Evolutionary conservation across 2,888 invertebrate species (phyloP), one percentile per base, ranked within the genome.

Genomic region (Torymus aiolomorphi): DNA sequence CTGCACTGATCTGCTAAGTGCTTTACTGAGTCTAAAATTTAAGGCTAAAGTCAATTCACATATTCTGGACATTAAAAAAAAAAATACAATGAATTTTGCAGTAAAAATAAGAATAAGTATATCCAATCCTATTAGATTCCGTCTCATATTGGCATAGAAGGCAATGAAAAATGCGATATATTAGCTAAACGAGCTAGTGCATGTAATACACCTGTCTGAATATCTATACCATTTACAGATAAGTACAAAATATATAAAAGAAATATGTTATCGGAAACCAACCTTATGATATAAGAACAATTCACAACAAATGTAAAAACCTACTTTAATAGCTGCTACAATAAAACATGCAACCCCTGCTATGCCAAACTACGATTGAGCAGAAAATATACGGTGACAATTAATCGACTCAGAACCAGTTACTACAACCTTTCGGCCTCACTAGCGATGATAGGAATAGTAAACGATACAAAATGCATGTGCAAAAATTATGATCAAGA

Each of bases 201-300:
- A n/a, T n/a, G n/a, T n/a, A n/a, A n/a, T n/a, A n/a, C n/a, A n/a
- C n/a, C n/a, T n/a, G n/a, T n/a, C n/a, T n/a, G n/a, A n/a, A n/a
- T n/a, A n/a, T n/a, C n/a, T n/a, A n/a, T n/a, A n/a, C n/a, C 57
- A 13, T n/a, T 57, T n/a, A 14, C 10, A 57, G n/a, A n/a, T n/a
- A 57, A 57, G 13, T 57, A 57, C 57, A 57, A 14, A 57, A 57
- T n/a, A n/a, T n/a, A n/a, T n/a, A n/a, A n/a, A n/a, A n/a, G n/a
- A n/a, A n/a, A n/a, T n/a, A n/a, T n/a, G n/a, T n/a, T n/a, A n/a
- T n/a, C n/a, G n/a, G n/a, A n/a, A n/a, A n/a, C n/a, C n/a, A 14
- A 4, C 18, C 5, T 11, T 20, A 61, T 2, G 3, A 61, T 20
- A 20, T 61, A 13, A 61, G 10, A 61, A 20, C 4, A 14, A 3